Base-by-base conservation (phyloP, 2,113 vertebrate genomes). In the Poeciliopsis occidentalis region DNA sequence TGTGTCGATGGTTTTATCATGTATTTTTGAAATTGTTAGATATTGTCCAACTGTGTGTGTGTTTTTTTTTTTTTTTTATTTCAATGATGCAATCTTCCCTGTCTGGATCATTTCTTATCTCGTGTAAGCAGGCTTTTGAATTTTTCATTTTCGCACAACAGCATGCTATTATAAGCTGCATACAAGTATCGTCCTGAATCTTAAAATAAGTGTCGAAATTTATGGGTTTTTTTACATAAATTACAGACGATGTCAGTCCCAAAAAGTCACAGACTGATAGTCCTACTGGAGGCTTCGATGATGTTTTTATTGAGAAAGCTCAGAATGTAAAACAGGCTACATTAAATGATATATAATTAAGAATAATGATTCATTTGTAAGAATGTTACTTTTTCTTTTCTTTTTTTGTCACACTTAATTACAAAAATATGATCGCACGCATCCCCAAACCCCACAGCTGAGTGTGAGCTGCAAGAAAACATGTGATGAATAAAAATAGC, bases 1-100 rank as follows among this genome's bases (percentile, higher is more conserved):
- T 6, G 79, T 74, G 75, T 89, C 47, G 31, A 80, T 82, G 27
- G 34, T 64, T 85, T 84, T 80, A 17, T 81, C 67, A 2, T 22
- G 12, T 1, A n/a, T 19, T 37, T 2, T 10, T 0, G 0, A 44
- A 1, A 41, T 41, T 69, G 3, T 34, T 31, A 41, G 15, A 41
- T 4, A 15, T 41, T 41, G 12, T 41, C 13, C 13, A 41, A 41
- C 39, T 41, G 39, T n/a, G 34, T 37, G 34, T 37, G 34, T 11
- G 10, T 32, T 37, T 8, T 34, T 4, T 22, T 5, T 51, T 51
- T 1, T 51, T 7, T 4, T 24, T 13, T 22, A 8, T 24, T 24
- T 54, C 8, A 10, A 24, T 8, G 51, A 22, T 24, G 51, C 19
- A n/a, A n/a, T 57, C 3, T 24, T 57, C 22, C 51, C 51, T 57